Evolutionary conservation across 2,113 vertebrate genomes (phyloP).

Genomic region (Myotis lucifugus): DNA sequence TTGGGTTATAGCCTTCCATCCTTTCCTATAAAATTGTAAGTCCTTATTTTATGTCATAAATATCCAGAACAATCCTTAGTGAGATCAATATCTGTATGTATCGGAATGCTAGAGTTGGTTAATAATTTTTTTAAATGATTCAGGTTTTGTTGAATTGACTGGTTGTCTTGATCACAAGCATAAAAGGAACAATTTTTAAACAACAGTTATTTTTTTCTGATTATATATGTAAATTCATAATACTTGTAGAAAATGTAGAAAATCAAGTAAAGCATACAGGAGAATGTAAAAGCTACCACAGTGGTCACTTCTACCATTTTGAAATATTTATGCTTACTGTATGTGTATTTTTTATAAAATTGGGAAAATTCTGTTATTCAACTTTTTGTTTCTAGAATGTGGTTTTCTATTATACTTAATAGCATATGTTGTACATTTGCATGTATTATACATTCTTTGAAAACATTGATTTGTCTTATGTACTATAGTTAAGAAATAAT

Average conservation of each 20-base stretch:
- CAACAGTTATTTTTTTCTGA: background rate
- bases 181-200: background rate
- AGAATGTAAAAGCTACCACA: background rate
- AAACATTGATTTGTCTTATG: background rate
- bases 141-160: background rate
- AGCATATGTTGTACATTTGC: background rate
- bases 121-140: background rate
- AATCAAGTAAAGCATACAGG: background rate
- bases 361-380: background rate
- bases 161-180: background rate
- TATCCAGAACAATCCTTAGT: background rate
- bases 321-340: background rate
- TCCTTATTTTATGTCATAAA: background rate
- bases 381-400: background rate
- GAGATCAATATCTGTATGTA: background rate
- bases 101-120: background rate
- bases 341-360: background rate
- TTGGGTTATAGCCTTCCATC: background rate
- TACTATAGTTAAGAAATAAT: background rate
- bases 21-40: background rate
- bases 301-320: constrained; percentile 1
- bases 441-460: background rate
- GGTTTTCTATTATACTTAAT: background rate
- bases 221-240: background rate
- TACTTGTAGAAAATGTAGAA: background rate